Conservation (phyloP, 2,113 vertebrate genomes). For the Procavia capensis region DNA sequence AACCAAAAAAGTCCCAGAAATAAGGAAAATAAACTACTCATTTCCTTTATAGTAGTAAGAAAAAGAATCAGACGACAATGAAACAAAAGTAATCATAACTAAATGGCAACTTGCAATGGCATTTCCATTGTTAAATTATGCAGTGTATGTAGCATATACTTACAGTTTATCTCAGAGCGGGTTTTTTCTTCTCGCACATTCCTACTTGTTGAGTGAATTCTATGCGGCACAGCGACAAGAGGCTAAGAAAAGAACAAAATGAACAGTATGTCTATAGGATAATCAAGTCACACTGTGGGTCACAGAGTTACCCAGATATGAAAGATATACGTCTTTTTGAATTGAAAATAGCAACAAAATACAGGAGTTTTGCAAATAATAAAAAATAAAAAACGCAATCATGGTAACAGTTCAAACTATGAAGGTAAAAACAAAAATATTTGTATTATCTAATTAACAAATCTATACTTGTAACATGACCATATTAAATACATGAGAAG, state of each 20-base stretch:
- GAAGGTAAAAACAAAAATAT: neutral
- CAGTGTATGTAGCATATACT: constrained; percentile 78
- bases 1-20: neutral
- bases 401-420: neutral
- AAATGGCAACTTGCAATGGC: constrained; percentile 39
- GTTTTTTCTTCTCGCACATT: constrained; percentile 98
- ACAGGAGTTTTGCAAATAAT: neutral
- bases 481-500: neutral
- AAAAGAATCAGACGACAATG: constrained; percentile 26
- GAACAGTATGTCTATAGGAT: neutral
- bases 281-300: constrained; percentile 26
- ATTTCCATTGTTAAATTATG: neutral
- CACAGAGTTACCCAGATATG: neutral
- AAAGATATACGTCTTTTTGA: constrained; percentile 39
- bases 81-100: constrained; percentile 18
- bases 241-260: constrained; percentile 88
- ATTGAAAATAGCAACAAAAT: constrained; percentile 36
- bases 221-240: constrained; percentile 95
- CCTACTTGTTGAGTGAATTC: constrained; percentile 97
- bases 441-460: neutral
- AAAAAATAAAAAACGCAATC: neutral
- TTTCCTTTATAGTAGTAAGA: neutral
- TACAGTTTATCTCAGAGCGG: constrained; percentile 98
- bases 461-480: neutral
- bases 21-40: constrained; percentile 30